phyloP scores from a whole-genome alignment of 2,888 invertebrate genomes.

The Busseola fusca region DNA sequence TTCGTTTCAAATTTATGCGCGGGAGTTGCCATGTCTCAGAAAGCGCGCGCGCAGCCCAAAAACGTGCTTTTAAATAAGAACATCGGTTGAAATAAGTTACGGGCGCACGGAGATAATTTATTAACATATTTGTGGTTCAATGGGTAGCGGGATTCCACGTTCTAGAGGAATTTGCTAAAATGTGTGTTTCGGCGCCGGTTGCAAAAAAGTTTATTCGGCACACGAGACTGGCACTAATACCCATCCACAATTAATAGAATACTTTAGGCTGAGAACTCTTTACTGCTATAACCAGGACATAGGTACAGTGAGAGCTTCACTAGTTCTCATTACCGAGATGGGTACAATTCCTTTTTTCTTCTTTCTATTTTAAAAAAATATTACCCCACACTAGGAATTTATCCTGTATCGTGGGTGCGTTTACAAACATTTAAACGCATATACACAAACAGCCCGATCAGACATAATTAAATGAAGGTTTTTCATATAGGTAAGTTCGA shows the following conservation, averaged over 20 bases:
- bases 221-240: not conserved
- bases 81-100: conserved; percentile 77
- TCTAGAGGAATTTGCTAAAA: conserved; percentile 47
- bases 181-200: conserved; percentile 22
- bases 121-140: conserved; percentile 64
- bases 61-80: conserved; percentile 71
- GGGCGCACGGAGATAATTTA: conserved; percentile 74
- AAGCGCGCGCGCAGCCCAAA: conserved; percentile 69
- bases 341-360: no score
- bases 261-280: no score
- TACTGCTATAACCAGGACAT: not conserved
- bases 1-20: conserved; percentile 73
- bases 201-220: not conserved
- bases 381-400: no score
- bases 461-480: no score
- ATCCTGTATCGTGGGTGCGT: no score
- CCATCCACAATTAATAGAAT: no score
- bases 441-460: no score
- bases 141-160: conserved; percentile 49
- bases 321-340: no score
- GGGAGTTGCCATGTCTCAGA: conserved; percentile 72
- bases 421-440: no score
- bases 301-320: not conserved
- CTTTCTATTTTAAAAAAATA: no score
- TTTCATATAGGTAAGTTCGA: no score